A percentile compares a stretch with the other conserved stretches of the same genome.
Evolutionary conservation across 2,113 vertebrate species (phyloP).

Genomic region (Amphilophus citrinellus): DNA sequence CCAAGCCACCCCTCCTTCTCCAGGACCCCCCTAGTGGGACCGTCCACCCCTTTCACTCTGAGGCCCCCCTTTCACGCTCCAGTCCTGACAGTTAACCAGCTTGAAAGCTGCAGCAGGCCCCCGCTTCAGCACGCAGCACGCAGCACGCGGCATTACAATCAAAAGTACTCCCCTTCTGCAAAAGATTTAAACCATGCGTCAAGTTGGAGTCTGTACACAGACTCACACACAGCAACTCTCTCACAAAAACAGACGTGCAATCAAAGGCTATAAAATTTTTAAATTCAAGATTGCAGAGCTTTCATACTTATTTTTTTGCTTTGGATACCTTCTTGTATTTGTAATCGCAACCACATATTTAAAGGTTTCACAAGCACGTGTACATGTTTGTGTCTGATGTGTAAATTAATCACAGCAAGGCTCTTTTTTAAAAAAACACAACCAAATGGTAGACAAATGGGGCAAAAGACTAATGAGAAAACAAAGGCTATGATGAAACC

Average conservation of each 20-base stretch:
- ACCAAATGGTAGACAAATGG: constrained; percentile 32
- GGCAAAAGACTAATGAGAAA: constrained; percentile 20
- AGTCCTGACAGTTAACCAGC: constrained; percentile 79
- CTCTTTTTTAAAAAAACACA: rapidly evolving
- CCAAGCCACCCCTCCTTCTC: constrained; percentile 69
- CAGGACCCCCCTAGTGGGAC: constrained; percentile 68
- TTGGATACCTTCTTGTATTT: constrained; percentile 30
- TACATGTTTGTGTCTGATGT: constrained; percentile 16
- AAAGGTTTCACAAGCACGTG: neutral
- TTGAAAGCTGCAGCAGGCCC: constrained; percentile 71
- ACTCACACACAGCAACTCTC: constrained; percentile 7
- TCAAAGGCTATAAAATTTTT: constrained; percentile 18
- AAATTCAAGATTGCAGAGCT: constrained; percentile 52
- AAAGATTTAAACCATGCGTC: constrained; percentile 77
- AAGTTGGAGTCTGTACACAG: constrained; percentile 48
- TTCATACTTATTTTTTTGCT: constrained; percentile 48
- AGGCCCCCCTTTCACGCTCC: constrained; percentile 72
- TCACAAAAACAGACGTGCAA: constrained; percentile 3
- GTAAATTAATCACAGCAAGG: constrained; percentile 42
- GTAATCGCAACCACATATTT: constrained; percentile 48
- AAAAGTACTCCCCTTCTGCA: constrained; percentile 72
- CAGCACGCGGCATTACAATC: constrained; percentile 71
- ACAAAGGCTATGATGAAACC: constrained; percentile 27
- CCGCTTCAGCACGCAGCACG: constrained; percentile 68
- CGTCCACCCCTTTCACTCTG: constrained; percentile 66